Evolutionary conservation across 2,797 vertebrate species (phyloP), one percentile per base, ranked within the genome.

Genomic region (Acanthurus tractus): DNA sequence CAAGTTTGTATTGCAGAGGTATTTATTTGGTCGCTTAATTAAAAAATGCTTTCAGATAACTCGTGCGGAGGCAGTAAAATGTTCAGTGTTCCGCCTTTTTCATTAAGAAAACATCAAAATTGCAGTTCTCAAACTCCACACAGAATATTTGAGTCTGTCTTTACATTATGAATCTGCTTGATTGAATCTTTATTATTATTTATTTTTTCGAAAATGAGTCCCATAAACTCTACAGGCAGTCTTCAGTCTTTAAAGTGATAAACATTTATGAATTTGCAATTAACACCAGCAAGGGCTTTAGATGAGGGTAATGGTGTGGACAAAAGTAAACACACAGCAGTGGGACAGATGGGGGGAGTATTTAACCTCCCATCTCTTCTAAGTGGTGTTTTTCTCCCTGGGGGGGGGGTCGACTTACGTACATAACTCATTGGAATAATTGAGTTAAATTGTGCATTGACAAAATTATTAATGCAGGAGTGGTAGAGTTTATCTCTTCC

Each of bases 271-370:
- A 78, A 84, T 72, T 63, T 38, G 56, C 72, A 86, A 79, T 88
- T 79, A 84, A 74, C 59, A 64, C 42, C 45, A 55, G 75, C 50
- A 50, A 59, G 40, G 29, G 76, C 49, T 75, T 69, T 63, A 67
- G 52, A 74, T 64, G 73, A 82, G 74, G 74, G 53, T 86, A 89
- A 89, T 84, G 79, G 62, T 61, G 73, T 82, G 58, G 46, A 45
- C 55, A 82, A 71, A 62, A 76, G 63, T 86, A 82, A 83, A 86
- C 83, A 84, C 86, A 80, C 83, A 66, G 63, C 62, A 73, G 52
- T 36, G 59, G 74, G 44, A 69, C 76, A 48, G 59, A 58, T 25
- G 38, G 14, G 53, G 53, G 42, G 56, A 57, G 70, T 48, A 53
- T 63, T 79, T 17, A 77, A 63, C 64, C 46, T 70, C 50, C 42